Conservation (phyloP, 1,140 invertebrate species). For the Papilio glaucus region DNA sequence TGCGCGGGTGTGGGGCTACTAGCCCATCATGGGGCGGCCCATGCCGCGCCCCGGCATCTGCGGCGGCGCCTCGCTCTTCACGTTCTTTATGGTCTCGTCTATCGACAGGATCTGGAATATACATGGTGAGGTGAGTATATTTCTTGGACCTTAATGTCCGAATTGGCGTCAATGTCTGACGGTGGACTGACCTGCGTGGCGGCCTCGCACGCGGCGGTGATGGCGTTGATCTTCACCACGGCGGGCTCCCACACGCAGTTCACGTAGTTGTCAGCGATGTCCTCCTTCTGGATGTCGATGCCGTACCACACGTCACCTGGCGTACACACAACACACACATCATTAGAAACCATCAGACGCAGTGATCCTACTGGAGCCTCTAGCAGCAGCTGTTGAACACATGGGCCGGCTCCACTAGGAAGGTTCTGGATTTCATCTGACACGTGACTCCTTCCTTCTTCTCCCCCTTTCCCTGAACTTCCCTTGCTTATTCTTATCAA, state of each 20-base stretch:
- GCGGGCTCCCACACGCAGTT: constrained; percentile 99
- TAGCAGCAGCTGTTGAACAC: too few relatives aligned
- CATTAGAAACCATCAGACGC: neutral
- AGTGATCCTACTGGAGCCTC: too few relatives aligned
- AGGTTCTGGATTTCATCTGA: too few relatives aligned
- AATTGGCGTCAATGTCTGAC: constrained; percentile 1
- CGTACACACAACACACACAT: constrained; percentile 39
- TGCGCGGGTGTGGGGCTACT: constrained; percentile 29
- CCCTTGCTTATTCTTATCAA: too few relatives aligned
- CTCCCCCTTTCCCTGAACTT: too few relatives aligned
- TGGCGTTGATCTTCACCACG: constrained; percentile 97
- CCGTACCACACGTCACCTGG: constrained; percentile 95
- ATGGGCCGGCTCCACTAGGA: too few relatives aligned
- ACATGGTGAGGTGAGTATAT: too few relatives aligned
- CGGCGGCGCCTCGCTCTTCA: constrained; percentile 81
- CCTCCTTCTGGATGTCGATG: constrained; percentile 96
- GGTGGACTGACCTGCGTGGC: constrained; percentile 81
- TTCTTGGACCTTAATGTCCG: too few relatives aligned
- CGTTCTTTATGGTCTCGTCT: constrained; percentile 98
- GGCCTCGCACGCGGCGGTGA: constrained; percentile 98
- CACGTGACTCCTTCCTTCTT: too few relatives aligned
- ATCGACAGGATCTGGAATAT: constrained; percentile 92
- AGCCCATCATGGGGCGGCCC: constrained; percentile 87
- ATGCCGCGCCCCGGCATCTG: constrained; percentile 86
- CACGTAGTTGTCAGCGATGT: constrained; percentile 97